Base-by-base conservation (phyloP, 2,797 vertebrate species). In the Gymnoscopelus microlampas region DNA sequence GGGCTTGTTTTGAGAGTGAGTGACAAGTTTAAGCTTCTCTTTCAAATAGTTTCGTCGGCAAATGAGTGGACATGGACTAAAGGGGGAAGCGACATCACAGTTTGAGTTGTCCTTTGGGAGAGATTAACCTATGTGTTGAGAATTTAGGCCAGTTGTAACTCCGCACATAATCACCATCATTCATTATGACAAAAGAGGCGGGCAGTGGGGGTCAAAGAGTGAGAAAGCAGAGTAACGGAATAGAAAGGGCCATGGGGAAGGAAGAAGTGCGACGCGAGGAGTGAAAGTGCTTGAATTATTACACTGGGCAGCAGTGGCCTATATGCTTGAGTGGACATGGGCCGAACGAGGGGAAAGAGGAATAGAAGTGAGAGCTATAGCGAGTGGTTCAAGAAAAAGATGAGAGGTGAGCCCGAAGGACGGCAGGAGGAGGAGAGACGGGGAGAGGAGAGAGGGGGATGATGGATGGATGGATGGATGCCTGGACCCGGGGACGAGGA, bases 391-490 rank as follows among this genome's bases (percentile, higher is more conserved):
- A 74, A 81, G 78, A 86, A 81, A 70, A 79, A 77, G 85, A 90
- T 87, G 84, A 82, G 76, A 85, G 78, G 77, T 79, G 87, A 87
- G 85, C 81, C 86, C 63, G 68, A 70, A 80, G 72, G 81, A 76
- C 70, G 68, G 68, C 61, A 59, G 66, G 67, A 47, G 50, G 44
- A n/a, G n/a, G 35, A 39, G 66, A 44, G 19, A n/a, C 24, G 14
- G 6, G 14, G 32, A 63, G 26, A 66, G 14, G 44, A 44, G 63
- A 13, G 53, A 56, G 84, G 81, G 73, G 60, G 87, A 88, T 91
- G 91, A 94, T 92, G 92, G 91, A 94, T 94, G 92, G 90, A 91
- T 83, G 85, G 84, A 94, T 92, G 92, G 91, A 94, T 94, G 92
- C 89, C 91, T 82, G 85, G 84, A 44, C 39, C 39, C 39, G 39